Conservation (phyloP, 2,113 vertebrate genomes). For the Uria lomvia region DNA sequence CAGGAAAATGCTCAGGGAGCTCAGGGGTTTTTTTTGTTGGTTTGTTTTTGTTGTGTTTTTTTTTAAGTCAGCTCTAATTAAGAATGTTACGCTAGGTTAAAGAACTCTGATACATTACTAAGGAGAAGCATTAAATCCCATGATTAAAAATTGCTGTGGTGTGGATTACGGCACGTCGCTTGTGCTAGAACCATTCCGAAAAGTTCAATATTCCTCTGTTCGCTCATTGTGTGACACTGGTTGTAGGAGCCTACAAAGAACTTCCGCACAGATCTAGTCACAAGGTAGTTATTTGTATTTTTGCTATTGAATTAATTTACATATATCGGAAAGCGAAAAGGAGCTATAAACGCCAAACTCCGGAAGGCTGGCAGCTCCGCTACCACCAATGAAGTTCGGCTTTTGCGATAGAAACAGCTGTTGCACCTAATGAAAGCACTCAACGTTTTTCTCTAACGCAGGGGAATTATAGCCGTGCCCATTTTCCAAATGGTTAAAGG, state of each 20-base stretch:
- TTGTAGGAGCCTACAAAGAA: background rate
- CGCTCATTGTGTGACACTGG: fast-evolving
- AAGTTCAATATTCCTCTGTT: background rate
- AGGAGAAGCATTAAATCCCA: background rate
- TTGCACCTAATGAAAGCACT: slow-evolving; percentile 74
- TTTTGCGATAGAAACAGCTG: slow-evolving; percentile 75
- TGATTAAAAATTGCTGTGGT: background rate
- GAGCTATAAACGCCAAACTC: slow-evolving; percentile 50
- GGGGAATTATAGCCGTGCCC: slow-evolving; percentile 66
- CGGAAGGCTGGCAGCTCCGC: slow-evolving; percentile 58
- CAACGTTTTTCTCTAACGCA: slow-evolving; percentile 61
- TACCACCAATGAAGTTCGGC: slow-evolving; percentile 65
- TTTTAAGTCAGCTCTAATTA: background rate
- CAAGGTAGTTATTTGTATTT: slow-evolving; percentile 72
- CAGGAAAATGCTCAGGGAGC: background rate
- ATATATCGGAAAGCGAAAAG: slow-evolving; percentile 21
- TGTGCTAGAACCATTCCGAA: background rate
- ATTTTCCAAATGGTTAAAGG: slow-evolving; percentile 57
- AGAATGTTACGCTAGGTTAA: background rate
- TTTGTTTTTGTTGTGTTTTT: background rate
- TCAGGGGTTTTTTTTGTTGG: fast-evolving
- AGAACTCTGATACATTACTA: background rate
- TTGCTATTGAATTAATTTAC: slow-evolving; percentile 68
- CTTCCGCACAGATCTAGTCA: slow-evolving; percentile 30
- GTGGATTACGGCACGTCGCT: background rate